A percentile compares a stretch with the other conserved stretches of the same genome.
Conservation (phyloP, 2,797 vertebrate genomes). For the Enteromius paludinosus region DNA sequence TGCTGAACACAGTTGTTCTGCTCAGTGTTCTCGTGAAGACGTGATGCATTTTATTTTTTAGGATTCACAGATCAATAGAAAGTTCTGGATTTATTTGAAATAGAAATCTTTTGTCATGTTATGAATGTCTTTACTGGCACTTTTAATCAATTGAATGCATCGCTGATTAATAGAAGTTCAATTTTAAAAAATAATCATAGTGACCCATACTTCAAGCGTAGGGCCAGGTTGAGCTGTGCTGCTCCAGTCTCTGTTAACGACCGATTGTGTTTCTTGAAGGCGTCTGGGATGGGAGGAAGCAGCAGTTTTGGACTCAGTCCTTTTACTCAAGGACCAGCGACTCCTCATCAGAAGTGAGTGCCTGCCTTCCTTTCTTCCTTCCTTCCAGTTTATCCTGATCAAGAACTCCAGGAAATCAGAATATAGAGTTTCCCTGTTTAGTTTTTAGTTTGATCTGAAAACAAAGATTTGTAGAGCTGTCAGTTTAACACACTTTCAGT, state of each 20-base stretch:
- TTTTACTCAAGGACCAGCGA: slow-evolving; percentile 90
- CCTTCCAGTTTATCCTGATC: not conserved
- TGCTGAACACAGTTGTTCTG: no score
- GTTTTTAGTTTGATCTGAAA: no score
- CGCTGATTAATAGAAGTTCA: not conserved
- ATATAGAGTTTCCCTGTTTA: no score
- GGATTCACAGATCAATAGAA: no score
- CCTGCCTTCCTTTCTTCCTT: not conserved
- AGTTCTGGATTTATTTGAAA: no score
- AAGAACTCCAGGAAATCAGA: not conserved
- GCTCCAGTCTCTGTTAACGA: slow-evolving; percentile 61
- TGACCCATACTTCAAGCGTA: not conserved
- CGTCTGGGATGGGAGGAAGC: slow-evolving; percentile 85
- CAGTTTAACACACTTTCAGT: not conserved
- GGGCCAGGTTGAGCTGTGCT: not conserved
- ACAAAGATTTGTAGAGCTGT: no score
- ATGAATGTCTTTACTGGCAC: not conserved
- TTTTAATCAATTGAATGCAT: not conserved
- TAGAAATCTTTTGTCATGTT: not conserved
- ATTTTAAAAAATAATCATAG: not conserved
- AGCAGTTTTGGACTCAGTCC: slow-evolving; percentile 91
- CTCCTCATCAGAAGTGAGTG: slow-evolving; percentile 95
- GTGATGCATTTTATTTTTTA: no score
- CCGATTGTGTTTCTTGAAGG: slow-evolving; percentile 73
- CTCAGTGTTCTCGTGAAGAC: no score